Evolutionary conservation across 2,113 vertebrate genomes (phyloP), one percentile per base, ranked within the genome.

Genomic region (Cranoglanis bouderius): DNA sequence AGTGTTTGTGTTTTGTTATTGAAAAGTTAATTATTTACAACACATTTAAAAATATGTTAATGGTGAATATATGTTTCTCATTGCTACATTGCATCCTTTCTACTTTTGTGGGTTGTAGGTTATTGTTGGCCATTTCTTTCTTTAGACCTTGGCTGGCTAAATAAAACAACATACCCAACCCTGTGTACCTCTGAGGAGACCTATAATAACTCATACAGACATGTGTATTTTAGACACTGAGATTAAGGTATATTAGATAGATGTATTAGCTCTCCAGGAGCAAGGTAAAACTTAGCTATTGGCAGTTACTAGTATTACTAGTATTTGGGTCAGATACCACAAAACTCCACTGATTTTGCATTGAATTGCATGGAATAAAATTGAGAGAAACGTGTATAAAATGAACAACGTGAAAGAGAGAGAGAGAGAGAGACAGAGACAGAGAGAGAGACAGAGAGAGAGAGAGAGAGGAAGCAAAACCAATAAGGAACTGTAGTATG

Each of bases 401-500:
- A 80, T 32, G 4, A 67, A 59, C 21, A 61, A 0, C 26, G n/a
- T 84, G n/a, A 74, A 21, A 83, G 6, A 0, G 2, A 83, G 32
- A 84, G 43, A 35, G 40, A 16, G 35, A 4, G 49, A 63, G 61
- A 24, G 10, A 55, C 35, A 29, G 80, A 26, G 59, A 61, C 10
- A 3, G 53, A 18, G 53, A 53, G 51, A 53, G 53, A 18, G 53
- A 55, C 16, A 55, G 16, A 18, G 53, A 18, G 53, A 18, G 53
- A 55, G 53, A 55, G 53, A 55, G 14, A 18, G 12, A 26, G 63
- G 74, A 77, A 83, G 46, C 29, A 57, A 90, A 85, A 83, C 87
- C 85, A 89, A 89, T 90, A 88, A 89, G 70, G 43, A 85, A 43
- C 83, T 83, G 32, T 46, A n/a, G 82, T 83, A 86, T 87, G 89